Evolutionary conservation across 2,797 vertebrate species (phyloP), one percentile per base, ranked within the genome.

Genomic region (Xenops minutus): DNA sequence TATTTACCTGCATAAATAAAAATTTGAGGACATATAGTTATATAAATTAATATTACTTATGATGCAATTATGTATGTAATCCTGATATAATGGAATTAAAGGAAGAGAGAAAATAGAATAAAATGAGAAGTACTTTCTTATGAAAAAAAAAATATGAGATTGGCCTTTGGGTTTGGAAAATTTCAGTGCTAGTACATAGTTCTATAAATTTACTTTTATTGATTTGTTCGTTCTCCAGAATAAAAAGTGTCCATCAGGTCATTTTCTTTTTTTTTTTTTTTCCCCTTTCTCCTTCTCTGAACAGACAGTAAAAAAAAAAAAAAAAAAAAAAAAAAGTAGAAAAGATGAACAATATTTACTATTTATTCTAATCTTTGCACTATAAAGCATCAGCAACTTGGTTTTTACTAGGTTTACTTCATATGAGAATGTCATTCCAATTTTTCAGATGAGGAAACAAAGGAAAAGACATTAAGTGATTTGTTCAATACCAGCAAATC

Each of bases 21-120:
- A 44, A 18, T 9, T 30, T 16, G n/a, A 12, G 6, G 17, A 8
- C 13, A 27, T 58, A 20, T 1, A 1, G 3, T 6, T 72, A 14
- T 18, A 48, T 13, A 67, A 71, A 52, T 5, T 3, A 37, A 6
- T 59, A 44, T 18, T 49, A 10, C 2, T 8, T 39, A 5, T 54
- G 7, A 49, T 4, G 2, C 2, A 56, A 61, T 46, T 79, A 6
- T 21, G 0, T 16, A 14, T 21, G 19, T 20, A 68, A 49, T 29
- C 21, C 3, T 41, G 13, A 51, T 24, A 39, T 22, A 46, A 41
- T 41, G 3, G 12, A 80, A 69, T 37, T 46, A 30, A 59, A 82
- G n/a, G 12, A 81, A 78, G 7, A 3, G 39, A 41, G 5, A 67
- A 64, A 64, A 72, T 18, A 44, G 6, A 80, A 67, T 29, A 56